These are phyloP conservation scores for Varroa destructor DNA, from an alignment of 1,140 invertebrate genomes.

Conservation along the genomic window DNA sequence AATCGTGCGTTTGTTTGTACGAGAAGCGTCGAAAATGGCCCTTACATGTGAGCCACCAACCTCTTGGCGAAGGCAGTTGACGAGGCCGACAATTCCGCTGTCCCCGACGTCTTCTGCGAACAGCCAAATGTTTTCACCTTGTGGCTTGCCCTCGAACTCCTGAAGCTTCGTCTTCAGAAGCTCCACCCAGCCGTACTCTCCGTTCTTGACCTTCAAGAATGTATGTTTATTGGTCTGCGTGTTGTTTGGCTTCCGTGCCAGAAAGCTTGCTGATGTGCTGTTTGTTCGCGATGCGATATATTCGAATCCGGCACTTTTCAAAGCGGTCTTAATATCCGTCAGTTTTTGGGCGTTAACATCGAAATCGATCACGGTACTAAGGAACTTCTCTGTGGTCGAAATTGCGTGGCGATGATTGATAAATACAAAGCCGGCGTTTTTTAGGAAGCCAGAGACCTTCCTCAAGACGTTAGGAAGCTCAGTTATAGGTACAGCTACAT, in stretches of 20 bases:
- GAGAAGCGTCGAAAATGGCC: conserved; percentile 35
- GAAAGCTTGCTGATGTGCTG: neutral
- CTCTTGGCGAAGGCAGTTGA: conserved; percentile 74
- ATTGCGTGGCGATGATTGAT: conserved; percentile 54
- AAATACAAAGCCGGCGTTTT: conserved; percentile 57
- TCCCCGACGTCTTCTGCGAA: conserved; percentile 39
- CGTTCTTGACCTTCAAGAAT: neutral
- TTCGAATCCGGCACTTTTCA: conserved; percentile 40
- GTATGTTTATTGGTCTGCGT: neutral
- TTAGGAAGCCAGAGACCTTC: conserved; percentile 44
- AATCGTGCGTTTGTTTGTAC: neutral
- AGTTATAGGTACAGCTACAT: neutral
- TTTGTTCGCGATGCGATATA: conserved; percentile 41
- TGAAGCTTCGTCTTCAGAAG: neutral
- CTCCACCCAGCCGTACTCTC: conserved; percentile 8
- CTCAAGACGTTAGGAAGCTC: neutral
- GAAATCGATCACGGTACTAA: conserved; percentile 29
- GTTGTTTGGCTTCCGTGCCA: neutral
- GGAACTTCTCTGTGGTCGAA: conserved; percentile 36
- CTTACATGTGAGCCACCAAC: conserved; percentile 59
- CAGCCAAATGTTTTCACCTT: conserved; percentile 34
- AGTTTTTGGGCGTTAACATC: conserved; percentile 32
- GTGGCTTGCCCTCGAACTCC: conserved; percentile 19
- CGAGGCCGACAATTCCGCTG: conserved; percentile 64
- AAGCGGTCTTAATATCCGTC: conserved; percentile 31